Conservation (phyloP, 2,113 vertebrate genomes). For the Argyrosomus japonicus region DNA sequence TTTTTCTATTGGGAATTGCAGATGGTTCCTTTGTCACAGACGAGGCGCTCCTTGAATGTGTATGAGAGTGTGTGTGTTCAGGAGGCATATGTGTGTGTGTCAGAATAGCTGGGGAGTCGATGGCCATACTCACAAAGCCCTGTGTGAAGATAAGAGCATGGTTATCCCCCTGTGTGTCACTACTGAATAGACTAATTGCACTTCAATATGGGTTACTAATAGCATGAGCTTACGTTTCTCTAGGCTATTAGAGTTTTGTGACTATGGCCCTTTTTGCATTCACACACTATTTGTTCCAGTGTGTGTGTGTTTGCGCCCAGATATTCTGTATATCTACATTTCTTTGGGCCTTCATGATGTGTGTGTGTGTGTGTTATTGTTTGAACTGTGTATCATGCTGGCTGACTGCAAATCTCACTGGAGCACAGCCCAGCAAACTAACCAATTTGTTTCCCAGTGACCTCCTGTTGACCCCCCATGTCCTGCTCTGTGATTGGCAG, state of each 20-base stretch:
- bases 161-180: constrained; percentile 66
- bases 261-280: constrained; percentile 57
- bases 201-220: constrained; percentile 66
- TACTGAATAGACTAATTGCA: constrained; percentile 62
- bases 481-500: constrained; percentile 81
- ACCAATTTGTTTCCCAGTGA: constrained; percentile 49
- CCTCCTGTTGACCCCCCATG: constrained; percentile 55
- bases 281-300: constrained; percentile 45
- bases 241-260: constrained; percentile 61
- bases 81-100: constrained; percentile 30
- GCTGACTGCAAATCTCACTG: constrained; percentile 33
- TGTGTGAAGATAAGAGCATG: constrained; percentile 70
- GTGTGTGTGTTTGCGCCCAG: constrained; percentile 27
- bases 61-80: constrained; percentile 19
- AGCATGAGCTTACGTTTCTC: constrained; percentile 68
- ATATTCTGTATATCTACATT: constrained; percentile 42
- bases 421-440: constrained; percentile 52
- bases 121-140: constrained; percentile 71
- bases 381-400: constrained; percentile 30
- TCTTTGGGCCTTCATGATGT: constrained; percentile 27
- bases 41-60: constrained; percentile 44
- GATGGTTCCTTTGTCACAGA: constrained; percentile 60
- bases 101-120: constrained; percentile 35
- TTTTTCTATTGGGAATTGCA: constrained; percentile 52
- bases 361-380: constrained; percentile 15